A percentile compares a stretch with the other conserved stretches of the same genome.
Evolutionary conservation across 2,797 vertebrate genomes (phyloP).

Genomic region (Phaenicophaeus curvirostris): DNA sequence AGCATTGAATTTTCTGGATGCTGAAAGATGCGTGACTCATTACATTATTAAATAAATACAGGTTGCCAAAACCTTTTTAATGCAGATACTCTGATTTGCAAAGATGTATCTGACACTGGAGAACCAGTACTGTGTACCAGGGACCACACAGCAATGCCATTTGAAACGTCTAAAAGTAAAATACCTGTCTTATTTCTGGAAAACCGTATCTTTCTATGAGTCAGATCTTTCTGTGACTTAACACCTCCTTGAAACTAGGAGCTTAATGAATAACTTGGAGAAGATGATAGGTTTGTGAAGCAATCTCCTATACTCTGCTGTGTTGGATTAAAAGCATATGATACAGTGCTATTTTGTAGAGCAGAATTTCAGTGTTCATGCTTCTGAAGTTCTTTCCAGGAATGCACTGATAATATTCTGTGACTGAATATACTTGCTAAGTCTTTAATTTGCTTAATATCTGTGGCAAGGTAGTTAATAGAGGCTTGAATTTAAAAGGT

Average conservation of each 20-base stretch:
- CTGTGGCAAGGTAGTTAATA: conserved; percentile 37
- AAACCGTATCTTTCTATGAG: neutral
- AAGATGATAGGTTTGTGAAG: neutral
- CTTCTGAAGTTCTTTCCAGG: conserved; percentile 22
- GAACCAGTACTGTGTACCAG: neutral
- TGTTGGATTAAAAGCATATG: neutral
- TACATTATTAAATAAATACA: neutral
- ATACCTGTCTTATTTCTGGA: neutral
- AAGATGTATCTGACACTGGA: neutral
- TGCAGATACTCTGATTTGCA: neutral
- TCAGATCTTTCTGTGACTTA: neutral
- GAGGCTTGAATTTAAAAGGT: conserved; percentile 26
- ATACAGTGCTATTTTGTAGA: neutral
- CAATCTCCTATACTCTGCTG: neutral
- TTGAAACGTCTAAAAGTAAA: neutral
- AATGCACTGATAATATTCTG: conserved; percentile 9
- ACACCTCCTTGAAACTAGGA: neutral
- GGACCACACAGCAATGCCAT: neutral
- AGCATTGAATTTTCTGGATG: neutral
- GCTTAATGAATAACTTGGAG: neutral
- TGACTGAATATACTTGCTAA: conserved; percentile 16
- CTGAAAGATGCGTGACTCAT: neutral
- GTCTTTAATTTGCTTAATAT: conserved; percentile 56
- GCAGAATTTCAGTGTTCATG: neutral
- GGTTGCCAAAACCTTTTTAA: neutral